A percentile compares a stretch with the other conserved stretches of the same genome.
Conservation (phyloP, 2,888 invertebrate species). For the Emesis russula region DNA sequence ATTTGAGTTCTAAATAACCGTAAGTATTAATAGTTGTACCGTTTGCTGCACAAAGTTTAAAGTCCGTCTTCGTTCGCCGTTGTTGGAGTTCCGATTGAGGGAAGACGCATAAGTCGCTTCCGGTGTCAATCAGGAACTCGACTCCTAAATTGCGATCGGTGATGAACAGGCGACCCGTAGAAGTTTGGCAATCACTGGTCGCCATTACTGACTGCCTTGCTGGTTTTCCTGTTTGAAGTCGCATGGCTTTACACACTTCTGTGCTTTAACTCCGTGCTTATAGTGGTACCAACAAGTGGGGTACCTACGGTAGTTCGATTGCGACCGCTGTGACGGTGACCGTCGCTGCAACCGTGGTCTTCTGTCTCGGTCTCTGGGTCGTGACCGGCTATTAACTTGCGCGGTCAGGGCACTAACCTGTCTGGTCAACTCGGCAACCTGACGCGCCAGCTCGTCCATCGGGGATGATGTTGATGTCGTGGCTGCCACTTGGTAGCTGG, state of each 20-base stretch:
- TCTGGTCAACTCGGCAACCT: no score
- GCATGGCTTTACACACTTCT: constrained; percentile 39
- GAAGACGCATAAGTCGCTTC: neutral
- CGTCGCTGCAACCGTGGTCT: constrained; percentile 5
- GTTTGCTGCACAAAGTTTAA: constrained; percentile 86
- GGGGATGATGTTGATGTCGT: no score
- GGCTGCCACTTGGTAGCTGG: no score
- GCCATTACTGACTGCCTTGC: constrained; percentile 85
- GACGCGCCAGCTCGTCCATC: no score
- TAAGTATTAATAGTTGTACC: constrained; percentile 81
- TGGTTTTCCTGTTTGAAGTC: constrained; percentile 63
- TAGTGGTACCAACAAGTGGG: constrained; percentile 81
- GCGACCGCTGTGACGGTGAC: constrained; percentile 38
- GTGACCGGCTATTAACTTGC: no score
- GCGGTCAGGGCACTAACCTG: no score
- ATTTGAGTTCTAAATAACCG: constrained; percentile 70
- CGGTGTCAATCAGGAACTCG: constrained; percentile 12
- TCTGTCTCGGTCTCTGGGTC: neutral
- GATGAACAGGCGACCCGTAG: constrained; percentile 80
- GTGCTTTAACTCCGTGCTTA: constrained; percentile 33
- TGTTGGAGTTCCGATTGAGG: constrained; percentile 66
- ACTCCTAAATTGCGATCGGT: constrained; percentile 61
- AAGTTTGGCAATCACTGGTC: constrained; percentile 76
- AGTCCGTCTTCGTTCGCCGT: constrained; percentile 73
- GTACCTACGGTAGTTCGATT: constrained; percentile 54